phyloP scores from a whole-genome alignment of 2,113 vertebrate species.

The Struthio camelus region DNA sequence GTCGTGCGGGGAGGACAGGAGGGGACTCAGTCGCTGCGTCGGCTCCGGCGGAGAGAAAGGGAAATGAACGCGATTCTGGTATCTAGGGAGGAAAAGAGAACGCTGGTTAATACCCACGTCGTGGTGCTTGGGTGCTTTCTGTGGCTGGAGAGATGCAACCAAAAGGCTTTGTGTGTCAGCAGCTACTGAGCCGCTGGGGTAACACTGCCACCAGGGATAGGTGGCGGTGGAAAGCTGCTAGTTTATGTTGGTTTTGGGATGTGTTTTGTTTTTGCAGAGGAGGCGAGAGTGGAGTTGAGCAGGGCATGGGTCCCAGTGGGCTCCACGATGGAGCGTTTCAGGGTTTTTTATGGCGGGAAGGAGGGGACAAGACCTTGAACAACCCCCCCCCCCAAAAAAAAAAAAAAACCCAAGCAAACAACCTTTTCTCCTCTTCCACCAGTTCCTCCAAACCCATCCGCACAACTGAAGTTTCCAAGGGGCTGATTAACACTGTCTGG shows the following conservation, averaged over 20 bases:
- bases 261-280: neutral
- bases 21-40: neutral
- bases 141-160: too few relatives aligned
- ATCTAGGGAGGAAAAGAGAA: constrained; percentile 50
- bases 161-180: too few relatives aligned
- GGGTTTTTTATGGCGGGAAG: neutral
- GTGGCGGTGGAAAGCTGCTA: neutral
- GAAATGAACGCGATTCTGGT: neutral
- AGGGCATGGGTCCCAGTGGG: neutral
- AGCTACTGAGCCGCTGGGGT: neutral
- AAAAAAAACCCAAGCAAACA: neutral
- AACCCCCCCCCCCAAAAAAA: too few relatives aligned
- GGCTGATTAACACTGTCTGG: constrained; percentile 28
- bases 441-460: neutral
- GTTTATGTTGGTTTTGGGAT: neutral
- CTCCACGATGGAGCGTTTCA: neutral
- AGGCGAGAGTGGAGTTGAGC: neutral
- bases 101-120: neutral
- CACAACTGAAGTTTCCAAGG: constrained; percentile 11
- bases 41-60: neutral
- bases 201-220: neutral
- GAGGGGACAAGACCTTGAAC: neutral
- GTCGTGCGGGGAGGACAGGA: neutral
- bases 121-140: neutral
- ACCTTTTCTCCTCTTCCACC: constrained; percentile 19